Evolutionary conservation across 2,113 vertebrate species (phyloP), one percentile per base, ranked within the genome.

Genomic region (Sorex araneus): DNA sequence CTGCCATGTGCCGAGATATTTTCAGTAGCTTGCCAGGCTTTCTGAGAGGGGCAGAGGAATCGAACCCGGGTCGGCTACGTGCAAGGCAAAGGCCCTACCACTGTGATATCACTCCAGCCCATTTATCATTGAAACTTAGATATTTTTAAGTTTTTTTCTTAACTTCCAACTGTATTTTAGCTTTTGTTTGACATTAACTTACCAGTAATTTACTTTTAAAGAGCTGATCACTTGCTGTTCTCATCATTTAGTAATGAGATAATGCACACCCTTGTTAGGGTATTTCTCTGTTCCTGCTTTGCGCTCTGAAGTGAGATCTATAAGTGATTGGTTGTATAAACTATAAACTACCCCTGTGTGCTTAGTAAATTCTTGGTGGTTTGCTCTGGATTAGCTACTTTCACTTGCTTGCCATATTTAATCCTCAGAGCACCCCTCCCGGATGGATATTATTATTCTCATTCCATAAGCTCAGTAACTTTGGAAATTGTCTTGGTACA

Each of bases 381-480:
- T 94, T 78, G 57, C 84, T 94, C 74, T 93, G 81, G 34, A 75
- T 91, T 75, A 66, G 57, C 78, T 40, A 15, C 11, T 75, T 64
- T 78, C 54, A 1, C 16, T 45, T 45, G n/a, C 28, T 87, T 85
- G 63, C 86, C 43, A 6, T 67, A 25, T 81, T 87, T 64, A 92
- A 91, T 63, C 60, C 30, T 64, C 5, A 78, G 36, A 60, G 69
- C 36, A 74, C 5, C 54, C 40, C 21, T 70, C 66, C 81, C 66
- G 83, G 73, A 60, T 82, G 74, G 57, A 16, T 66, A 32, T 73
- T 92, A 21, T 25, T 85, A 60, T 60, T 77, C 78, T 25, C 81
- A 23, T 60, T 77, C 78, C 78, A 16, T 85, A 83, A 82, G 76
- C 4, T 3, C 66, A 27, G 47, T 18, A 47, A 40, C 47, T 34